A percentile compares a stretch with the other conserved stretches of the same genome.
Evolutionary conservation across 2,888 invertebrate species (phyloP).

Genomic region (Sphinx pinastri): DNA sequence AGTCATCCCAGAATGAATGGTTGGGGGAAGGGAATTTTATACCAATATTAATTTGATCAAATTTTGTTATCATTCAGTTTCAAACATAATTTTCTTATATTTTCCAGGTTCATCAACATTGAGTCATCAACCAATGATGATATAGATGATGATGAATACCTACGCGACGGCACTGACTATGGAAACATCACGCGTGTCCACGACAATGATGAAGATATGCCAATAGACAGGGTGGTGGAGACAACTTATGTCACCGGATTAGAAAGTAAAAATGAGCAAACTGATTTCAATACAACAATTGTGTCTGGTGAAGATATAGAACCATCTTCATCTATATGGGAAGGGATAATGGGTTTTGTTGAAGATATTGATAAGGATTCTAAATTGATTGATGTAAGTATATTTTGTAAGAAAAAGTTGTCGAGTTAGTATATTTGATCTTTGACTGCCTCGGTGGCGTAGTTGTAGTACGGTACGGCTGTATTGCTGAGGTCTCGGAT

Average conservation of each 20-base stretch:
- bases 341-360: conserved; percentile 73
- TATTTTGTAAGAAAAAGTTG: not conserved
- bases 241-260: conserved; percentile 61
- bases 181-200: conserved; percentile 71
- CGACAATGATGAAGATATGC: conserved; percentile 50
- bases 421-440: not conserved
- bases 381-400: conserved; percentile 67
- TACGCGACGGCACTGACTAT: conserved; percentile 76
- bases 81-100: too few species aligned
- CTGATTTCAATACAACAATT: conserved; percentile 74
- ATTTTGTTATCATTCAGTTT: too few species aligned
- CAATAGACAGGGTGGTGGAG: conserved; percentile 56
- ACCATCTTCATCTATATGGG: conserved; percentile 70
- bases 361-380: conserved; percentile 70
- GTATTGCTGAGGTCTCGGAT: too few species aligned
- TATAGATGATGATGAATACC: conserved; percentile 80
- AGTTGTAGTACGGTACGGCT: too few species aligned
- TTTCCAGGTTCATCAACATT: conserved; percentile 85
- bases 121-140: conserved; percentile 87
- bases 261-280: conserved; percentile 56
- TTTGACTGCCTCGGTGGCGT: not conserved
- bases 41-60: too few species aligned
- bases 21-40: too few species aligned
- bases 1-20: too few species aligned
- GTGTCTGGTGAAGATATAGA: conserved; percentile 62